Base-by-base conservation (phyloP, 2,113 vertebrate genomes). In the Beaufortia kweichowensis region DNA sequence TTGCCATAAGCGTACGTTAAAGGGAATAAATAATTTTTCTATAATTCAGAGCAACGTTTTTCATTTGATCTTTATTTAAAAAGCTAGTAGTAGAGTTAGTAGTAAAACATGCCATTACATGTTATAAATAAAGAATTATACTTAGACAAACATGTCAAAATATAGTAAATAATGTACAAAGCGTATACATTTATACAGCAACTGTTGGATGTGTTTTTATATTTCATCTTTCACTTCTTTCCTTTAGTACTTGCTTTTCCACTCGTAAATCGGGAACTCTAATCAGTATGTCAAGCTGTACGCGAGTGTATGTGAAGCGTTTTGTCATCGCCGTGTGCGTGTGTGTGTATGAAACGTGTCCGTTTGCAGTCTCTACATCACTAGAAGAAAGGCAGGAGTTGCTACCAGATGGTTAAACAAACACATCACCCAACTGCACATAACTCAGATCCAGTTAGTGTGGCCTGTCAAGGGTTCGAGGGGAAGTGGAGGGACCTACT, bases 341-440 rank as follows among this genome's bases (percentile, higher is more conserved):
- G 41, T 46, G 73, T 53, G 41, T 82, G 63, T 75, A 56, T 73
- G 35, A 74, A 64, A 78, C 56, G 66, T 77, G 76, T 92, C 90
- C 88, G 73, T 91, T 89, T 86, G 79, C 90, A 89, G 87, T 82
- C 90, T 87, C 87, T 92, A 85, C 88, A 92, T 92, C 90, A 92
- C 86, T 71, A 82, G 84, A 80, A 78, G 76, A 84, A 84, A 86
- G 76, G 78, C 82, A 90, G 89, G 88, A 91, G 91, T 92, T 62
- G 89, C 92, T 92, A 92, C 90, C 91, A 92, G 88, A 92, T 91
- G 91, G 89, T 91, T 91, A 92, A 92, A 92, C 89, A 93, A 92
- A 92, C 91, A 92, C 89, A 91, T 92, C 90, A 80, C 85, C 89
- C 89, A 90, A 89, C 91, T 91, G 91, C 89, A 87, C 90, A 91